Percentiles rank a stretch among this genome's conserved stretches.
Evolutionary conservation across 2,113 vertebrate species (phyloP).

Genomic region (Marmota flaviventris): DNA sequence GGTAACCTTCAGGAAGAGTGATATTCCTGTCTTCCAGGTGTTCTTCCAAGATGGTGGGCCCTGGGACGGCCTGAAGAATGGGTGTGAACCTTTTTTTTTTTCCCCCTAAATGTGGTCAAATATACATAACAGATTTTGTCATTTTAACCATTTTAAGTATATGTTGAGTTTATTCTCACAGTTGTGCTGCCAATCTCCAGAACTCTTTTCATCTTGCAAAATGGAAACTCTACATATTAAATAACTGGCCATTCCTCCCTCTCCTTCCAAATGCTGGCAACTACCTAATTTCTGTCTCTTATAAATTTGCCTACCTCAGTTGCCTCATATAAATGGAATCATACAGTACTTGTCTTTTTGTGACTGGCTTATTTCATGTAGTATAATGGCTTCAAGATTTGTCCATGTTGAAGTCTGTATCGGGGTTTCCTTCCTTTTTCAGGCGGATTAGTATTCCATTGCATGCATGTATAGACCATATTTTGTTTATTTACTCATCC

Average conservation of each 20-base stretch:
- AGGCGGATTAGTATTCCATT: neutral
- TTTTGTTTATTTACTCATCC: neutral
- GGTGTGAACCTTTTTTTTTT: neutral
- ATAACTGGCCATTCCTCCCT: too few relatives aligned
- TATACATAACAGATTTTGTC: neutral
- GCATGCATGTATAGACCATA: neutral
- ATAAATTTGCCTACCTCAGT: neutral
- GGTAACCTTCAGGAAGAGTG: neutral
- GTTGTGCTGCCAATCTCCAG: neutral
- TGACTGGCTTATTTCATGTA: neutral
- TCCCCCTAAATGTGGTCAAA: neutral
- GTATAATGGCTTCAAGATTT: neutral
- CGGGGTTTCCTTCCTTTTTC: neutral
- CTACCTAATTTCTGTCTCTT: neutral
- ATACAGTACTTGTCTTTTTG: neutral
- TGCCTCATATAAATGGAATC: rapidly evolving
- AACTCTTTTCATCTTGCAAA: neutral
- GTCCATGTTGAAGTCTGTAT: neutral
- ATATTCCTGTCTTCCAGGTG: neutral
- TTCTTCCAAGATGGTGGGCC: neutral
- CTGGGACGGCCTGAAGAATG: neutral
- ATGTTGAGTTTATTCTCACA: neutral
- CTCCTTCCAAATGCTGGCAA: too few relatives aligned
- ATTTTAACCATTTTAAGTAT: neutral
- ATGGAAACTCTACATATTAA: neutral